Conservation (phyloP, 1,140 invertebrate genomes). For the Agrilus planipennis region DNA sequence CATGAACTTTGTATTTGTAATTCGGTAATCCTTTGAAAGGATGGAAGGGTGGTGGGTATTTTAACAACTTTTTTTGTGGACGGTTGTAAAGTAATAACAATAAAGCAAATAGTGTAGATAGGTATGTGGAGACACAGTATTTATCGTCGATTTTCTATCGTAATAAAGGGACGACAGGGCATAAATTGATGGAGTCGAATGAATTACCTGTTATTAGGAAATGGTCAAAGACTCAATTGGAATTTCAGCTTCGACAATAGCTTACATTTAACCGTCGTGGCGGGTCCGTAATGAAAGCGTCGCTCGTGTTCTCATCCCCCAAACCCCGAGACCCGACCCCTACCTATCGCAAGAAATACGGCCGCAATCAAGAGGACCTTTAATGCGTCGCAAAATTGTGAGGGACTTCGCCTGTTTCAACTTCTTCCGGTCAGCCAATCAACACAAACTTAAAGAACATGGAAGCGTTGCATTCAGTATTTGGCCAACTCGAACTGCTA, state of each 20-base stretch:
- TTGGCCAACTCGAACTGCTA: too few species aligned
- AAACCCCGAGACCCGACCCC: conserved; percentile 18
- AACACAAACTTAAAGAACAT: conserved; percentile 5
- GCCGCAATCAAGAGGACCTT: conserved; percentile 30
- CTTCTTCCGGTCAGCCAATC: conserved; percentile 28
- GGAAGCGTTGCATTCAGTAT: too few species aligned
- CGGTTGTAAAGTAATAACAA: too few species aligned
- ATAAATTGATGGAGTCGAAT: conserved; percentile 12
- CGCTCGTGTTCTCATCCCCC: too few species aligned
- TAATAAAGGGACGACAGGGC: too few species aligned
- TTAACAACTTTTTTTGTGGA: too few species aligned
- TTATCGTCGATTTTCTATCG: too few species aligned
- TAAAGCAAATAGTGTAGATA: too few species aligned
- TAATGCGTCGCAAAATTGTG: conserved; percentile 29
- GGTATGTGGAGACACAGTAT: too few species aligned
- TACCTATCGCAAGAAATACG: conserved; percentile 32
- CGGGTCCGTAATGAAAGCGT: conserved; percentile 25
- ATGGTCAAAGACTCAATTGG: conserved; percentile 23
- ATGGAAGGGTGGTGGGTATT: too few species aligned
- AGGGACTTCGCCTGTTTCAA: conserved; percentile 28
- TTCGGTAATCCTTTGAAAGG: too few species aligned
- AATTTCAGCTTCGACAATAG: conserved; percentile 23
- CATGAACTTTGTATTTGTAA: too few species aligned
- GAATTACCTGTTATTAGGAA: conserved; percentile 24
- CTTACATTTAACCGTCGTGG: conserved; percentile 24